A percentile compares a stretch with the other conserved stretches of the same genome.
Evolutionary conservation across 2,113 vertebrate genomes (phyloP).

Genomic region (Scortum barcoo): DNA sequence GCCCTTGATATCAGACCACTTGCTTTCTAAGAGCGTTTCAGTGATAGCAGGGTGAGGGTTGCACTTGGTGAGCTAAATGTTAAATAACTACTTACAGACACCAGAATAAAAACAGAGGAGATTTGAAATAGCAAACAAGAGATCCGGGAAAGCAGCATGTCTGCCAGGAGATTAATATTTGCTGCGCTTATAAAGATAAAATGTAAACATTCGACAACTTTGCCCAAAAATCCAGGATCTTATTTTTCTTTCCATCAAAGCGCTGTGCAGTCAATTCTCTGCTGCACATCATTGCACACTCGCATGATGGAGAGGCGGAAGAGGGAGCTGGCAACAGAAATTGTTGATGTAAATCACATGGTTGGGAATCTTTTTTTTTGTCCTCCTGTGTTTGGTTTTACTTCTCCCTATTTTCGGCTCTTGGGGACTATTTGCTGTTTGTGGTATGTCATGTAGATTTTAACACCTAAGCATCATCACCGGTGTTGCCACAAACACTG

Average conservation of each 20-base stretch:
- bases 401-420: neutral
- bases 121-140: neutral
- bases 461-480: neutral
- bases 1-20: conserved; percentile 5
- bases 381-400: neutral
- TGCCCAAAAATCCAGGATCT: neutral
- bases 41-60: conserved; percentile 4
- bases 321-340: neutral
- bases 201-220: conserved; percentile 2
- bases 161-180: conserved; percentile 26
- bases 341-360: conserved; percentile 6
- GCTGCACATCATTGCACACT: neutral
- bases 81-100: conserved; percentile 12
- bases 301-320: conserved; percentile 4
- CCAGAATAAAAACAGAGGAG: neutral
- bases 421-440: neutral
- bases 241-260: conserved; percentile 23
- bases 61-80: conserved; percentile 5
- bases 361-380: neutral
- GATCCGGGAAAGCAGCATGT: conserved; percentile 4
- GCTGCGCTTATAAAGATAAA: conserved; percentile 6
- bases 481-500: conserved; percentile 2
- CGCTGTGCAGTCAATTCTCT: neutral
- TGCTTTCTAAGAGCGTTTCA: conserved; percentile 10
- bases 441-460: neutral